phyloP scores from a whole-genome alignment of 2,113 vertebrate species.

The Argyrosomus japonicus region DNA sequence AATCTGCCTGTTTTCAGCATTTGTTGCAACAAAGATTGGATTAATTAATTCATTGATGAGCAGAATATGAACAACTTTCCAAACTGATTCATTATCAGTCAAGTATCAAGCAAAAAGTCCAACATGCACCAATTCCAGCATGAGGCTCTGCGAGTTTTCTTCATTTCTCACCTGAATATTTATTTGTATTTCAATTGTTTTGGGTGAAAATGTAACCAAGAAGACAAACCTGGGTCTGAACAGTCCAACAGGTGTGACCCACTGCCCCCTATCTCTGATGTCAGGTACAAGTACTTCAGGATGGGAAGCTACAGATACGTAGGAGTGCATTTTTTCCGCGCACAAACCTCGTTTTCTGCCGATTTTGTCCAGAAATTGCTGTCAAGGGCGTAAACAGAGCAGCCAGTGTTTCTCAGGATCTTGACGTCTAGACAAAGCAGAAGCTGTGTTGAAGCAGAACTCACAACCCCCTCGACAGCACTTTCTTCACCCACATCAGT shows the following conservation, averaged over 20 bases:
- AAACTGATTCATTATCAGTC: background rate
- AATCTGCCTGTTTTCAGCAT: background rate
- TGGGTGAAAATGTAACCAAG: background rate
- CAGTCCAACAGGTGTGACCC: constrained; percentile 8
- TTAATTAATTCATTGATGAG: background rate
- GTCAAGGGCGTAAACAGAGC: constrained; percentile 54
- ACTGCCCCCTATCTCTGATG: background rate
- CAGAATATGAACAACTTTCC: background rate
- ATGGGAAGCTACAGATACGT: background rate
- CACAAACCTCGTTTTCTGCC: constrained; percentile 36
- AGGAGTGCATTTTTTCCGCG: background rate
- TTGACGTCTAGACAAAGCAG: constrained; percentile 61
- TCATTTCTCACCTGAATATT: too few species aligned
- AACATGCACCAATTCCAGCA: background rate
- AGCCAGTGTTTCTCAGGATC: constrained; percentile 45
- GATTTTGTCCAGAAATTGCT: constrained; percentile 18
- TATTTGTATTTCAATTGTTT: background rate
- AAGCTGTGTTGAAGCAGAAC: constrained; percentile 51
- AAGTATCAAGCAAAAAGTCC: background rate
- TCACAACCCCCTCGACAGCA: constrained; percentile 20
- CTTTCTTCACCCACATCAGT: constrained; percentile 57
- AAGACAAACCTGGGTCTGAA: background rate
- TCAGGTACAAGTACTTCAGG: background rate
- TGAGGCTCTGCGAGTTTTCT: too few species aligned
- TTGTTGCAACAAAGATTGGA: background rate